These are phyloP conservation scores for Hesperophylax magnus DNA, from an alignment of 1,140 invertebrate genomes.

Conservation along the genomic window DNA sequence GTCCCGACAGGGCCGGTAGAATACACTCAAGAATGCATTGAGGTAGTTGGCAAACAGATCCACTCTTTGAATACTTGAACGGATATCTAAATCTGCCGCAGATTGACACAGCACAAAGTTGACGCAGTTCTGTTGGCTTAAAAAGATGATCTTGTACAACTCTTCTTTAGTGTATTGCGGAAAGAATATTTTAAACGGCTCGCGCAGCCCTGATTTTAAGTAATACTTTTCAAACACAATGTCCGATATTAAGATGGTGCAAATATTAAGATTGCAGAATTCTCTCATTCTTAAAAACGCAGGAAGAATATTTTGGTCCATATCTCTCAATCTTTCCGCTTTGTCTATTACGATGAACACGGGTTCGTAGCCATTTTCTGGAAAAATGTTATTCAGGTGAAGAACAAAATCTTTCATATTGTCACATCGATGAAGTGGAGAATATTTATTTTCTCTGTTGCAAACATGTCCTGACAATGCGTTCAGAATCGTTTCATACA, in stretches of 20 bases:
- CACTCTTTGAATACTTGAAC: slow-evolving; percentile 64
- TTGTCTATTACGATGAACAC: slow-evolving; percentile 83
- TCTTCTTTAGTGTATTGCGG: slow-evolving; percentile 87
- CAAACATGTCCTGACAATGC: slow-evolving; percentile 69
- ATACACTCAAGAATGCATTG: slow-evolving; percentile 85
- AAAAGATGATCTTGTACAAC: slow-evolving; percentile 79
- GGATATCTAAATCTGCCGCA: slow-evolving; percentile 58
- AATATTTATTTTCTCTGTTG: slow-evolving; percentile 61
- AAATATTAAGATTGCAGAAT: slow-evolving; percentile 79
- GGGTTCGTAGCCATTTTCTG: slow-evolving; percentile 64
- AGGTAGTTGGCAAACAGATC: slow-evolving; percentile 86
- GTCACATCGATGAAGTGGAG: slow-evolving; percentile 74
- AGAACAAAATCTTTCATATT: slow-evolving; percentile 82
- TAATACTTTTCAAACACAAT: slow-evolving; percentile 86
- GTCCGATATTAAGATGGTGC: slow-evolving; percentile 83
- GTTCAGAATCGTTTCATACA: slow-evolving; percentile 83
- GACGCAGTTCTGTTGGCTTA: slow-evolving; percentile 63
- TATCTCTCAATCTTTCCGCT: slow-evolving; percentile 81
- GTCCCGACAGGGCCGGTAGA: slow-evolving; percentile 85
- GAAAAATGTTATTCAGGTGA: slow-evolving; percentile 65
- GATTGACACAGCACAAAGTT: slow-evolving; percentile 60
- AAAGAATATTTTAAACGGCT: slow-evolving; percentile 84
- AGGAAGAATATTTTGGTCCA: slow-evolving; percentile 80
- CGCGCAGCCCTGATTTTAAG: slow-evolving; percentile 77
- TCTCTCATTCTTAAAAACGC: slow-evolving; percentile 81